These are phyloP conservation scores for Rhagium mordax DNA, from an alignment of 2,888 invertebrate species.

Conservation along the genomic window DNA sequence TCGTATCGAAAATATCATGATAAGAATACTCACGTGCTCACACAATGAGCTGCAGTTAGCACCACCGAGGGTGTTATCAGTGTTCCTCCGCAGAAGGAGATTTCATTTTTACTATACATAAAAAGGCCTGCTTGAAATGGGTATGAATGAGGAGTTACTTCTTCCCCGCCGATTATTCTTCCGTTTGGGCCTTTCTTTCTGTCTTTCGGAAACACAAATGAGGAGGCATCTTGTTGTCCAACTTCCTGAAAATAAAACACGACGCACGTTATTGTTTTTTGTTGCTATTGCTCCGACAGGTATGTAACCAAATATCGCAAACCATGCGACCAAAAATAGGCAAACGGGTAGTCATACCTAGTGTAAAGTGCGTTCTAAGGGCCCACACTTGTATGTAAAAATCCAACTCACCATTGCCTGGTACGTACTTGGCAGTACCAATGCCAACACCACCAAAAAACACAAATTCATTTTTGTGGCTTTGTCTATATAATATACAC, in stretches of 20 bases:
- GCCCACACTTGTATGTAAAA: too few relatives aligned
- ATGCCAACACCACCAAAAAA: background rate
- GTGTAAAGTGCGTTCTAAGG: too few relatives aligned
- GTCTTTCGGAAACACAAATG: background rate
- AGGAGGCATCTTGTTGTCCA: background rate
- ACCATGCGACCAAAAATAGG: too few relatives aligned
- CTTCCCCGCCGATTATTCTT: background rate
- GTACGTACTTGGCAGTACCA: background rate
- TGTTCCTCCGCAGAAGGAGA: slow-evolving; percentile 40
- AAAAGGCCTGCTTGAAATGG: slow-evolving; percentile 41
- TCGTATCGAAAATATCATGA: too few relatives aligned
- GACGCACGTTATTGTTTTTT: too few relatives aligned
- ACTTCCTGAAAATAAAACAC: background rate
- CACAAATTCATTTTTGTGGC: background rate
- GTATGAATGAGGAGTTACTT: slow-evolving; percentile 40
- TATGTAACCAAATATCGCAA: too few relatives aligned
- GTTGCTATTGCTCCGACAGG: too few relatives aligned
- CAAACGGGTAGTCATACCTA: too few relatives aligned
- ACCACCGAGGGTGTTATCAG: slow-evolving; percentile 42
- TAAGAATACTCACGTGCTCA: background rate
- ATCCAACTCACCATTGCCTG: background rate
- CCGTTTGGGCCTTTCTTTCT: background rate
- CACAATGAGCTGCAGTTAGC: slow-evolving; percentile 49
- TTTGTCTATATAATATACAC: background rate
- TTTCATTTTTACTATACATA: slow-evolving; percentile 2